A percentile compares a stretch with the other conserved stretches of the same genome.
These are phyloP conservation scores for Eucera pruinosa DNA, from an alignment of 2,888 invertebrate genomes.

Conservation along the genomic window DNA sequence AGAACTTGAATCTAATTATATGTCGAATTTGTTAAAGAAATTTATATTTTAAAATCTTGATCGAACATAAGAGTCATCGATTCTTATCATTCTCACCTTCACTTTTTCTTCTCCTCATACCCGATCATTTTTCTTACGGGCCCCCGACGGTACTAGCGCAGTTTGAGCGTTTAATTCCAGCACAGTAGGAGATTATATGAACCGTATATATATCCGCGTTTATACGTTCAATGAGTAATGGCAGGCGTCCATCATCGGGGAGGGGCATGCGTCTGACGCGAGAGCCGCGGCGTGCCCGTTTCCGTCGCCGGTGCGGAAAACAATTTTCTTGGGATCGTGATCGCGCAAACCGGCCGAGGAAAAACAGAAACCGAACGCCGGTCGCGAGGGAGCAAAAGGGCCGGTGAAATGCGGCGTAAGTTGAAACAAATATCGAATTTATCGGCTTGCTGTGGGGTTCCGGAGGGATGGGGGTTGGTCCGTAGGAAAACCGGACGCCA, in stretches of 20 bases:
- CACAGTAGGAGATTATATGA: conserved; percentile 39
- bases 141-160: background rate
- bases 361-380: conserved; percentile 5
- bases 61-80: no score
- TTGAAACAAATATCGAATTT: conserved; percentile 84
- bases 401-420: conserved; percentile 80
- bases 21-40: conserved; percentile 69
- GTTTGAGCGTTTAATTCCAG: conserved; percentile 39
- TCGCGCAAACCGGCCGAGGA: conserved; percentile 22
- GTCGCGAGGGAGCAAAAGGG: conserved; percentile 9
- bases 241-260: conserved; percentile 74
- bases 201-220: conserved; percentile 54
- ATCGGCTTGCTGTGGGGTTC: conserved; percentile 72
- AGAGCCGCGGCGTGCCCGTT: conserved; percentile 49
- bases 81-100: no score
- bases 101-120: background rate
- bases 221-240: conserved; percentile 74
- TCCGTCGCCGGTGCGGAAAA: conserved; percentile 65
- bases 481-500: conserved; percentile 63
- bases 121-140: background rate
- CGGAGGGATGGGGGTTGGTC: conserved; percentile 16
- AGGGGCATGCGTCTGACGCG: conserved; percentile 72
- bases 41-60: no score
- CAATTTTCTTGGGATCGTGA: conserved; percentile 73
- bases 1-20: conserved; percentile 70